Evolutionary conservation across 2,888 invertebrate genomes (phyloP), one percentile per base, ranked within the genome.

Genomic region (Trichogramma dendrolimi): DNA sequence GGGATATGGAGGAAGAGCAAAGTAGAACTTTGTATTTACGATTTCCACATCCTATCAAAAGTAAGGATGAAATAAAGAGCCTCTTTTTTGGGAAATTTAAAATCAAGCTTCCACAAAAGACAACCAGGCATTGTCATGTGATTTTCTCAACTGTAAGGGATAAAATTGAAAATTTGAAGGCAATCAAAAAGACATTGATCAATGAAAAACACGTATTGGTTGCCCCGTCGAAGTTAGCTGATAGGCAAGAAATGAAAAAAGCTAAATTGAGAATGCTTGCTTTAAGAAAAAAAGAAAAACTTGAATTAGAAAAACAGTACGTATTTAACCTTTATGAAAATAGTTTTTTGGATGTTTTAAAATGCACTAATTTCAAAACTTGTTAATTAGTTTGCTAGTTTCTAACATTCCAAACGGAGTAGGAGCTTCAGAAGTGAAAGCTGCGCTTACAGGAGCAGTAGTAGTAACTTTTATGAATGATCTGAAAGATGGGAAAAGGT

Each of bases 91-190:
- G 73, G 10, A 63, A 72, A 50, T 67, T 72, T 6, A 66, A 64
- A 61, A 64, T 77, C 3, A 73, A 72, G 58, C 55, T 76, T 46
- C 70, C 70, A 2, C 68, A 77, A 49, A 73, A 76, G 50, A 65
- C 72, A 2, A 61, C 68, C 1, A 72, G 73, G 64, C 60, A 71
- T 48, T 77, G 75, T 55, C 72, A 73, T 41, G 72, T 76, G 0
- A 57, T 73, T 55, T 77, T 77, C 54, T 10, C 71, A 0, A 67
- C 47, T 50, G 5, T 70, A 4, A 65, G 72, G 4, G 72, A 75
- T 1, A 73, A 71, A 57, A 50, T 71, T 1, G 71, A 69, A 48
- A 76, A 73, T 56, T 59, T 72, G 6, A 67, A 71, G 58, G 63
- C 58, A 7, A 14, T 69, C 1, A 73, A 69, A 38, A 63, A 68